phyloP scores from a whole-genome alignment of 2,113 vertebrate genomes.

The Passer montanus region DNA sequence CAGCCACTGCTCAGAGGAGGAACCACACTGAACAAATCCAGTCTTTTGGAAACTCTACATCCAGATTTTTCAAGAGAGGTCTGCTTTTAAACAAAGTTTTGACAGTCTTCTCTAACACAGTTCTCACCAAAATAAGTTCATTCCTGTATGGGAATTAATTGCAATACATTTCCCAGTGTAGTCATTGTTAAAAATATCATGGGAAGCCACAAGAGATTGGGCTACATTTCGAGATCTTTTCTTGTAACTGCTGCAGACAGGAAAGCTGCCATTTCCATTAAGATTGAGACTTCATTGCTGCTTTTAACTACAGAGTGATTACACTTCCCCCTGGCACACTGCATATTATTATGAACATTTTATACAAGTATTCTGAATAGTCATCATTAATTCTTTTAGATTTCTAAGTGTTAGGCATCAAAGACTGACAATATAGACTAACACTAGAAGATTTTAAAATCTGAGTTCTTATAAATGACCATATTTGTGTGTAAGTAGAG shows the following conservation, averaged over 20 bases:
- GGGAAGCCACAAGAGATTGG: background rate
- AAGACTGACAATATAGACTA: background rate
- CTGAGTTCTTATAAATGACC: background rate
- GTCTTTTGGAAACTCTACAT: background rate
- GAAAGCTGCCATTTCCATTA: background rate
- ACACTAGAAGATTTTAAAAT: background rate
- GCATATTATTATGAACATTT: background rate
- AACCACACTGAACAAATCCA: fast-evolving
- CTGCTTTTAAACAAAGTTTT: background rate
- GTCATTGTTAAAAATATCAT: constrained; percentile 13
- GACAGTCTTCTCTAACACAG: background rate
- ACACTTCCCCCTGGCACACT: background rate
- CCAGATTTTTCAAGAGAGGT: background rate
- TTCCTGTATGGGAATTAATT: background rate
- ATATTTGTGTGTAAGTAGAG: background rate
- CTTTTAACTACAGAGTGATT: constrained; percentile 36
- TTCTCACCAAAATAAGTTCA: background rate
- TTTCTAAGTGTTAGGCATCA: background rate
- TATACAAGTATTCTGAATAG: background rate
- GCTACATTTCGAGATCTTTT: background rate
- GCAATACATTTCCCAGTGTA: background rate
- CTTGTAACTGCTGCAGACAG: background rate
- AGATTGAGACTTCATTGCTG: background rate
- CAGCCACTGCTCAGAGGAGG: background rate
- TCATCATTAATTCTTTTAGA: constrained; percentile 27